Evolutionary conservation across 2,797 vertebrate genomes (phyloP), one percentile per base, ranked within the genome.

Genomic region (Ptychobarbus kaznakovi): DNA sequence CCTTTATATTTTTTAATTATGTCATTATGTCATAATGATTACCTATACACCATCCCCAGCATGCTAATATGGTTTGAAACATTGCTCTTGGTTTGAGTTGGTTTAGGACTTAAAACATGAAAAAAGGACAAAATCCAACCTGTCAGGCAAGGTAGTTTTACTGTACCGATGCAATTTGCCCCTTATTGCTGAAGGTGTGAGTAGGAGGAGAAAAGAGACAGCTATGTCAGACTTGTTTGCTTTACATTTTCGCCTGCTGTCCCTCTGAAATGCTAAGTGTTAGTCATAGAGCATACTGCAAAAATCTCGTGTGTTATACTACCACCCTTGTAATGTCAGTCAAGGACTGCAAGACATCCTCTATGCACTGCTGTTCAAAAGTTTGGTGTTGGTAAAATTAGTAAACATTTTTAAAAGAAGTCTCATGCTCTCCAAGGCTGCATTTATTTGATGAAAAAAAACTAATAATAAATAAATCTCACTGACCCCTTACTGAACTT

Each of bases 1-100:
- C 89, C 86, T 87, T 92, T 88, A 91, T 91, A 92, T 90, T 89
- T 87, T 88, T 91, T 88, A 92, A 91, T 93, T 93, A 92, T 94
- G 89, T 91, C 89, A 87, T 89, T 91, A 90, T 89, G 91, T 92
- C 92, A 92, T 90, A 32, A 91, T 83, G 32, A 68, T 66, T 68
- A 66, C 42, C 73, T 40, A 32, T 32, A 44, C 15, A 56, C n/a
- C 65, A 38, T 25, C n/a, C 7, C 22, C 1, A 68, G 69, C 51
- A 58, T 0, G 18, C 3, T 58, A 40, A 76, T 42, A 40, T 22
- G 11, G 25, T n/a, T 32, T 76, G n/a, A n/a, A n/a, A n/a, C n/a
- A n/a, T 44, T 84, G 18, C 42, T 22, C 44, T 40, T 32, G 18
- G 49, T 22, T 84, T 82, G 11, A 74, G 44, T 53, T 28, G 11